Evolutionary conservation across 1,140 invertebrate species (phyloP), one percentile per base, ranked within the genome.

Genomic region (Agraylea sexmaculata): DNA sequence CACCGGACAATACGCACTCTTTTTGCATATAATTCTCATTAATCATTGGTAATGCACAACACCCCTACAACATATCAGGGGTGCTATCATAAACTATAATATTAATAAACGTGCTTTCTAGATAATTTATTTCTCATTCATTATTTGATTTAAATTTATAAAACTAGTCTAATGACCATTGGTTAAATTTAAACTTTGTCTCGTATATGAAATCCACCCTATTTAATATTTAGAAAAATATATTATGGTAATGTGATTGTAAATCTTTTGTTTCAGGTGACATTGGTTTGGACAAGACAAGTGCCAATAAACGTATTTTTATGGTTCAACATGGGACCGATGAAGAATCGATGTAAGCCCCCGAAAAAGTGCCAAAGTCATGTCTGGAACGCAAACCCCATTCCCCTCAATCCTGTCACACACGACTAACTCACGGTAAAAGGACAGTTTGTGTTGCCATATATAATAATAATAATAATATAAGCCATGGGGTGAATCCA

Each of bases 361-460:
- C n/a, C n/a, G n/a, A n/a, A n/a, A n/a, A n/a, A n/a, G n/a, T n/a
- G n/a, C n/a, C n/a, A n/a, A n/a, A n/a, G n/a, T n/a, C n/a, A n/a
- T n/a, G n/a, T n/a, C n/a, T n/a, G n/a, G n/a, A n/a, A n/a, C n/a
- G n/a, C n/a, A n/a, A n/a, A n/a, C n/a, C n/a, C n/a, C n/a, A n/a
- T n/a, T n/a, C n/a, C n/a, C n/a, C n/a, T n/a, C n/a, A n/a, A n/a
- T n/a, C n/a, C 46, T 49, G 47, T 49, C 47, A 43, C 47, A 45
- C 47, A 49, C 41, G 47, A 43, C 43, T 49, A 41, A 37, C 21
- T 46, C 43, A 41, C 36, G 31, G 47, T 40, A 46, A 49, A 45
- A n/a, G 47, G 47, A 49, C 43, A 49, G 47, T 49, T 49, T 49
- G 46, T 49, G 47, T 49, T 49, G n/a, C n/a, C n/a, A n/a, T n/a